These are phyloP conservation scores for Ridgeia piscesae DNA, from an alignment of 1,140 invertebrate genomes.

Conservation along the genomic window DNA sequence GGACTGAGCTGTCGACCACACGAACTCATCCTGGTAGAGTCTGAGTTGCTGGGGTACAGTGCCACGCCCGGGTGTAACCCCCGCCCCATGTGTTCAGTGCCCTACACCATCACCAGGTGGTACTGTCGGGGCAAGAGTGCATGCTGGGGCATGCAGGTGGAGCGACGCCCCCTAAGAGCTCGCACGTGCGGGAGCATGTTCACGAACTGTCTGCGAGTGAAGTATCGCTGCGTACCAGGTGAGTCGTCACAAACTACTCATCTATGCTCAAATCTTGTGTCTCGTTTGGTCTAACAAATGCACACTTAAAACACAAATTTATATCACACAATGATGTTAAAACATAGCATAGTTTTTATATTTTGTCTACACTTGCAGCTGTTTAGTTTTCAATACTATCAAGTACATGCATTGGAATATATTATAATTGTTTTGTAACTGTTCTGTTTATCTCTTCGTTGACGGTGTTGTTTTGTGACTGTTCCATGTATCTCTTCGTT, in stretches of 20 bases:
- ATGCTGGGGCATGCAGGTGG: slow-evolving; percentile 27
- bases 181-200: slow-evolving; percentile 25
- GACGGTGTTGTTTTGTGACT: too few species aligned
- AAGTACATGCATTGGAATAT: too few species aligned
- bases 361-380: too few species aligned
- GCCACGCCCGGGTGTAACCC: slow-evolving; percentile 5
- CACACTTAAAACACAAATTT: too few species aligned
- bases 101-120: slow-evolving; percentile 26
- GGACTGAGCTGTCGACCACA: slow-evolving; percentile 12
- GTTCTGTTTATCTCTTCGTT: too few species aligned
- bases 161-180: slow-evolving; percentile 19
- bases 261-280: too few species aligned
- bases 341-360: too few species aligned
- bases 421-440: too few species aligned
- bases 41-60: slow-evolving; percentile 24
- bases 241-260: background rate
- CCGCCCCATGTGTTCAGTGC: slow-evolving; percentile 18
- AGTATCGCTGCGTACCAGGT: slow-evolving; percentile 26
- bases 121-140: slow-evolving; percentile 28
- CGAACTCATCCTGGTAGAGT: slow-evolving; percentile 24
- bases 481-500: too few species aligned
- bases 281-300: too few species aligned
- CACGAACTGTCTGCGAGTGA: slow-evolving; percentile 29
- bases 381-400: too few species aligned
- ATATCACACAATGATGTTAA: too few species aligned